A percentile compares a stretch with the other conserved stretches of the same genome.
These are phyloP conservation scores for Apocheima hispidaria DNA, from an alignment of 2,888 invertebrate genomes.

Conservation along the genomic window DNA sequence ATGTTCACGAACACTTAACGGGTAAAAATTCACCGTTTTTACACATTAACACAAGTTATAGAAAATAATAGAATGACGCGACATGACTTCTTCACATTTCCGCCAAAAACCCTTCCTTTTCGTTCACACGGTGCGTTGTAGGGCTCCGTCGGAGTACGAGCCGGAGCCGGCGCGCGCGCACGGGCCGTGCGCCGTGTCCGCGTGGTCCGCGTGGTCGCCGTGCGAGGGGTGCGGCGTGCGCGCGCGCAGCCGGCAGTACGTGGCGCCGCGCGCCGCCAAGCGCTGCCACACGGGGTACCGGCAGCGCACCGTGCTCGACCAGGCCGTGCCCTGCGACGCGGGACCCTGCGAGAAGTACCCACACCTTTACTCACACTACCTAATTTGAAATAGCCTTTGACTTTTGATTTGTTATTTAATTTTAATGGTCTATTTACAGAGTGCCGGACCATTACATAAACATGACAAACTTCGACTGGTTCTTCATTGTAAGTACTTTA, in stretches of 20 bases:
- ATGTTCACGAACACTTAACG: too few species aligned
- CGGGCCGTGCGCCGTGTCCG: constrained; percentile 88
- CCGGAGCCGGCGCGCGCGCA: constrained; percentile 73
- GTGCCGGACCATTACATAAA: constrained; percentile 63
- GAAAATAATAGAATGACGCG: too few species aligned
- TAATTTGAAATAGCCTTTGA: not conserved
- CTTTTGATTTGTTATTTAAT: not conserved
- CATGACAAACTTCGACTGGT: constrained; percentile 75
- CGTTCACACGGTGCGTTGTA: constrained; percentile 37
- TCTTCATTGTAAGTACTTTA: constrained; percentile 67
- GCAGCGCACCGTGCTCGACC: constrained; percentile 71
- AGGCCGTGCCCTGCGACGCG: constrained; percentile 76
- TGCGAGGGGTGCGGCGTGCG: constrained; percentile 91
- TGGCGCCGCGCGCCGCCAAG: constrained; percentile 87
- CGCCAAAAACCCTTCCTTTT: too few species aligned
- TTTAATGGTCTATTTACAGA: constrained; percentile 54
- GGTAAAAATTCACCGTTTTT: too few species aligned
- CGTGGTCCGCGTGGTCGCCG: constrained; percentile 92
- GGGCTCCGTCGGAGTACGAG: constrained; percentile 78
- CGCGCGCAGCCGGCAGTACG: constrained; percentile 89
- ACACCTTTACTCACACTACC: not conserved
- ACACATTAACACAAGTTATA: too few species aligned
- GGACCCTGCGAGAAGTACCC: constrained; percentile 73
- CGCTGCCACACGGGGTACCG: constrained; percentile 84
- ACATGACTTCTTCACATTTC: too few species aligned